Evolutionary conservation across 2,113 vertebrate genomes (phyloP).

Genomic region (Elanoides forficatus): DNA sequence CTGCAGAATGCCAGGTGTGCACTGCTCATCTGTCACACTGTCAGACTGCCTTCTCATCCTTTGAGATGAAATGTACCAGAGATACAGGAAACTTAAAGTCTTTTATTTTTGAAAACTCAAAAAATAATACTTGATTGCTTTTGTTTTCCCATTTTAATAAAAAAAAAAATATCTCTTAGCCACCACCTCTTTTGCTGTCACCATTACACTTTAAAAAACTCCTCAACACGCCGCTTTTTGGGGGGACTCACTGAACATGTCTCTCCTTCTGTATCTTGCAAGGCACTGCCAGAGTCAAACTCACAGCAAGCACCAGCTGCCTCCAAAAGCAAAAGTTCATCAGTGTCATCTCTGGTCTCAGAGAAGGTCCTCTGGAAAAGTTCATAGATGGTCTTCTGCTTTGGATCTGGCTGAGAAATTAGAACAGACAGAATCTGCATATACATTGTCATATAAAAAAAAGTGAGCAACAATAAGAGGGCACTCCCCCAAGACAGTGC

Average conservation of each 20-base stretch:
- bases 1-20: background rate
- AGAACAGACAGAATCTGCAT: background rate
- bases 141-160: background rate
- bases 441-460: background rate
- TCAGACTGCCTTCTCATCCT: background rate
- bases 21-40: background rate
- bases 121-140: conserved; percentile 1
- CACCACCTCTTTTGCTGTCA: background rate
- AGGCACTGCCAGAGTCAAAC: conserved; percentile 18
- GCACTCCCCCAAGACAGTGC: background rate
- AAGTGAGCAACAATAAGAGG: background rate
- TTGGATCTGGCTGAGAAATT: conserved; percentile 68
- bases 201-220: background rate
- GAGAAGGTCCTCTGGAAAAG: conserved; percentile 87
- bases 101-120: conserved; percentile 40
- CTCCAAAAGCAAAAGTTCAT: conserved; percentile 76
- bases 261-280: background rate
- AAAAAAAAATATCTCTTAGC: background rate
- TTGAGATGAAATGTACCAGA: background rate
- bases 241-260: conserved; percentile 15
- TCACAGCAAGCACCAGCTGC: conserved; percentile 73
- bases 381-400: conserved; percentile 81
- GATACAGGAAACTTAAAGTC: background rate
- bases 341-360: conserved; percentile 57
- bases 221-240: conserved; percentile 68